Percentiles rank a stretch among this genome's conserved stretches.
Conservation (phyloP, 2,797 vertebrate genomes). For the Sebastes alutus region DNA sequence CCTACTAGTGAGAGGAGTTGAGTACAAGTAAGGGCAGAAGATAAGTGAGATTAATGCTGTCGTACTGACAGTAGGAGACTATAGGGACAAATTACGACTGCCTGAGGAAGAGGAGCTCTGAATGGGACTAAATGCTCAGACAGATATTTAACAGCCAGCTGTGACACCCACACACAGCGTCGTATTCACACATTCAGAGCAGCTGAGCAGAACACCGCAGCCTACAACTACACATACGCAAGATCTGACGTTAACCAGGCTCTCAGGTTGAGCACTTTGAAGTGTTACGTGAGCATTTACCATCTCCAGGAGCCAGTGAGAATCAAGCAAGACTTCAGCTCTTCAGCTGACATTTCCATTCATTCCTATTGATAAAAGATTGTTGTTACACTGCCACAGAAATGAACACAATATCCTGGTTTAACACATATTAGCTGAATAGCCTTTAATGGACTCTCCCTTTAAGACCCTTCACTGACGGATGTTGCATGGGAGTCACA, state of each 20-base stretch:
- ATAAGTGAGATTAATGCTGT: constrained; percentile 40
- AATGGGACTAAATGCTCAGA: constrained; percentile 42
- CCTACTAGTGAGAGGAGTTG: background rate
- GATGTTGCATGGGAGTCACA: constrained; percentile 16
- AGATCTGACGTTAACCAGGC: constrained; percentile 1
- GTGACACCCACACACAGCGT: constrained; percentile 42
- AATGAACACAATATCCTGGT: background rate
- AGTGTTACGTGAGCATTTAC: background rate
- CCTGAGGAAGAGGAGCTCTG: constrained; percentile 20
- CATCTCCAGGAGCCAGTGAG: background rate
- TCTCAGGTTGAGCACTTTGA: background rate
- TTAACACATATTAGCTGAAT: background rate
- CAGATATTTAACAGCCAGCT: constrained; percentile 59
- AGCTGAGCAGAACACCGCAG: constrained; percentile 4
- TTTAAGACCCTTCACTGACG: constrained; percentile 14
- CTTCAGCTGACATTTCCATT: background rate
- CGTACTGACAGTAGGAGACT: constrained; percentile 13
- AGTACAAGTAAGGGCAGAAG: background rate
- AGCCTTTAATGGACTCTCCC: background rate
- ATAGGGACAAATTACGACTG: constrained; percentile 15
- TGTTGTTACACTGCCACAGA: background rate
- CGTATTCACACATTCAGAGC: constrained; percentile 30
- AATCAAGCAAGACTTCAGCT: background rate
- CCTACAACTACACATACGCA: constrained; percentile 23
- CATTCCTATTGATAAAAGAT: background rate